Evolutionary conservation across 2,113 vertebrate species (phyloP), one percentile per base, ranked within the genome.

Genomic region (Neolamprologus falcicula): DNA sequence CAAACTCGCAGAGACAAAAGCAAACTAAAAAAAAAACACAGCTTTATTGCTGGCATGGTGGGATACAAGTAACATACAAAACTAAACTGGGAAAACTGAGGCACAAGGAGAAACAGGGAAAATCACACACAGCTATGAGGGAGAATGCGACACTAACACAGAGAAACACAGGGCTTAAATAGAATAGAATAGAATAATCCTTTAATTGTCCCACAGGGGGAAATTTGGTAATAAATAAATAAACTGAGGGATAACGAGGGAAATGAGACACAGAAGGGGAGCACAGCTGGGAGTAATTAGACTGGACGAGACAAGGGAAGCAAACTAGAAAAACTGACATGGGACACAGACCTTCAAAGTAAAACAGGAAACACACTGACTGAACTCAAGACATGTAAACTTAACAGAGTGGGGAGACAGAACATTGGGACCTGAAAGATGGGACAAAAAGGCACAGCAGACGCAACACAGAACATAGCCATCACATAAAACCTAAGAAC

Each of bases 61-160:
- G 50, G 13, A 59, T 0, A 59, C 4, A 59, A 2, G 0, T 16
- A 59, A 59, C 55, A 59, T 4, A 55, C 21, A 55, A 13, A 55
- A 3, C 24, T 5, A 28, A 59, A 59, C 13, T 16, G 24, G 55
- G 55, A 2, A 28, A 59, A 0, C 3, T 28, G 24, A 59, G 13
- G 13, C 13, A 16, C 13, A 28, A 28, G 55, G 24, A 9, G 55
- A 59, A 26, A 57, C 24, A 16, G 24, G 55, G 13, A 59, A 16
- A 16, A 3, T 0, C 24, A 9, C 55, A 59, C 55, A 16, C 4
- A 16, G 2, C 0, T 16, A 59, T 28, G 24, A 59, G 55, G 7
- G 13, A 16, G 55, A 28, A 16, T 0, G 1, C 0, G 0, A 59
- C 24, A 59, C 24, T 59, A 26, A 28, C 7, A 28, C 7, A 59